These are phyloP conservation scores for Phocoena sinus DNA, from an alignment of 2,113 vertebrate species.

Conservation along the genomic window DNA sequence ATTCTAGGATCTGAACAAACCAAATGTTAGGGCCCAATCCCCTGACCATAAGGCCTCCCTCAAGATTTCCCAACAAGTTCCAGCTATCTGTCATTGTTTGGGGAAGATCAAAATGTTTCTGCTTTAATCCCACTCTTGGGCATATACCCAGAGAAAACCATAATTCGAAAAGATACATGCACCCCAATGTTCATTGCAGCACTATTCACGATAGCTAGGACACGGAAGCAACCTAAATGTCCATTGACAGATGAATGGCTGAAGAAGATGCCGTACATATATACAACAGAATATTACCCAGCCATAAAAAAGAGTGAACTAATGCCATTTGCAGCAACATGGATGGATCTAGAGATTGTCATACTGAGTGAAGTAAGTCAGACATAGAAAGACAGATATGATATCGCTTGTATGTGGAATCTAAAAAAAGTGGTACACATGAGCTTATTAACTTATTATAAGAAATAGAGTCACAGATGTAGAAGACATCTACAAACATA, in stretches of 20 bases:
- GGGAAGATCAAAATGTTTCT: not conserved
- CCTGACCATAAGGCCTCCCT: not conserved
- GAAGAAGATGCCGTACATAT: not conserved
- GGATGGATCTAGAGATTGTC: not conserved
- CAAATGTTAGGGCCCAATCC: not conserved
- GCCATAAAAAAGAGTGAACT: accelerated
- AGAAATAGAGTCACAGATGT: no score
- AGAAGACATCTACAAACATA: no score
- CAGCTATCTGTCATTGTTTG: not conserved
- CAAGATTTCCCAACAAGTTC: not conserved
- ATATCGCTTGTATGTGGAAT: not conserved
- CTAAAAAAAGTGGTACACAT: not conserved
- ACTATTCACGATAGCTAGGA: not conserved
- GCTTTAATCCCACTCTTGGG: not conserved
- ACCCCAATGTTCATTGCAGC: no score
- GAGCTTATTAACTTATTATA: not conserved
- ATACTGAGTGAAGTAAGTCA: not conserved
- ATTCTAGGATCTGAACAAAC: not conserved
- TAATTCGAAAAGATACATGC: not conserved
- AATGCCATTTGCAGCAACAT: not conserved
- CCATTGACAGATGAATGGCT: not conserved
- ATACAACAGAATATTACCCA: not conserved
- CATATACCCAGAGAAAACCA: not conserved
- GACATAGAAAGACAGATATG: not conserved
- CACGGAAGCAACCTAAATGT: not conserved